Percentiles rank a stretch among this genome's conserved stretches.
These are phyloP conservation scores for Argyresthia goedartella DNA, from an alignment of 2,888 invertebrate species.

Conservation along the genomic window DNA sequence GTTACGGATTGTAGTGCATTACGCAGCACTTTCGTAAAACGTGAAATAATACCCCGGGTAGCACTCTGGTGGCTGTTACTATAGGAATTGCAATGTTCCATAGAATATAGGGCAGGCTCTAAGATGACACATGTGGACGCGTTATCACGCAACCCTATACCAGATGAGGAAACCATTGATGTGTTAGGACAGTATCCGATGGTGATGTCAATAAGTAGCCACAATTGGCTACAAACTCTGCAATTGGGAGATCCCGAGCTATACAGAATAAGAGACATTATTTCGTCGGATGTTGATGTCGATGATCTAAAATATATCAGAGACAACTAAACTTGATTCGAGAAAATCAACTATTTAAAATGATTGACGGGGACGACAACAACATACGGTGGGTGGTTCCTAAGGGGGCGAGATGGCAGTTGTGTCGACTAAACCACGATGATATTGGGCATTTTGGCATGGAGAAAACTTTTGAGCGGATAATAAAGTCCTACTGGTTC, in stretches of 20 bases:
- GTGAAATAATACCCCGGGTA: too few relatives aligned
- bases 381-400: too few relatives aligned
- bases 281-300: conserved; percentile 7
- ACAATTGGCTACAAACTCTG: conserved; percentile 13
- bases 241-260: conserved; percentile 14
- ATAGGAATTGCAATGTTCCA: too few relatives aligned
- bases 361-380: too few relatives aligned
- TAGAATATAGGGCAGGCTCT: too few relatives aligned
- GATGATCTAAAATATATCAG: conserved; percentile 11
- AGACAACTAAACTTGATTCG: conserved; percentile 15
- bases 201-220: conserved; percentile 4
- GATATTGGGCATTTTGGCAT: conserved; percentile 17
- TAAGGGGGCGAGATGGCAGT: conserved; percentile 20
- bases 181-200: too few relatives aligned
- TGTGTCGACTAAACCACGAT: conserved; percentile 32
- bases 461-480: conserved; percentile 7
- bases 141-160: too few relatives aligned
- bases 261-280: conserved; percentile 10
- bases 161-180: too few relatives aligned
- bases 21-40: too few relatives aligned
- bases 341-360: conserved; percentile 12
- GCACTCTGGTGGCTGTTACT: too few relatives aligned
- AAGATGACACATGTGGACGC: too few relatives aligned
- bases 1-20: too few relatives aligned
- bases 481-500: conserved; percentile 7